Evolutionary conservation across 2,113 vertebrate genomes (phyloP).

Genomic region (Alethe diademata): DNA sequence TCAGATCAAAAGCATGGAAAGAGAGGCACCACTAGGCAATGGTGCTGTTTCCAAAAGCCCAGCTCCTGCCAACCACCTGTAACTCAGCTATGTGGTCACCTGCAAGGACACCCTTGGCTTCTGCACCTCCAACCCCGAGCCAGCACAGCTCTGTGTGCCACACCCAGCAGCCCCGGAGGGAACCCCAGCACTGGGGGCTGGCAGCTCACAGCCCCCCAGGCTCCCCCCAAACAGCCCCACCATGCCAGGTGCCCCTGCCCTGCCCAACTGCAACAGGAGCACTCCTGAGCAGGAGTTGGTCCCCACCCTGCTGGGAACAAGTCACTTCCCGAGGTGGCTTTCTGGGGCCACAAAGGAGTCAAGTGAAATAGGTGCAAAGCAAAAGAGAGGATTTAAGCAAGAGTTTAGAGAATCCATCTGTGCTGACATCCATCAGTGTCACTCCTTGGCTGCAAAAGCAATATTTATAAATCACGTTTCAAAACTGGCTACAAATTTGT

Average conservation of each 20-base stretch:
- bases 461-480: slow-evolving; percentile 84
- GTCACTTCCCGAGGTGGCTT: background rate
- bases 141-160: background rate
- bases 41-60: background rate
- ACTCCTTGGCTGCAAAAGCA: slow-evolving; percentile 78
- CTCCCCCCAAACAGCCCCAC: background rate
- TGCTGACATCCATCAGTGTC: slow-evolving; percentile 79
- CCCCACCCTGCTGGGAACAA: background rate
- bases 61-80: background rate
- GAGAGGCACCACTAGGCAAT: background rate
- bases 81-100: background rate
- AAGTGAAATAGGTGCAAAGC: slow-evolving; percentile 17
- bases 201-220: background rate
- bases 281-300: fast-evolving
- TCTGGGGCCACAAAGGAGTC: background rate
- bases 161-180: fast-evolving
- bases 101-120: background rate
- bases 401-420: slow-evolving; percentile 74
- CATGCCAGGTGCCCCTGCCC: background rate
- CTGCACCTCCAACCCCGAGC: background rate
- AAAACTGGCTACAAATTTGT: slow-evolving; percentile 83
- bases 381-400: slow-evolving; percentile 45
- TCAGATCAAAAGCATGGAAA: background rate
- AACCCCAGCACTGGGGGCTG: background rate
- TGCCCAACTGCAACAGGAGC: background rate